Conservation (phyloP, 2,888 invertebrate species). For the Diabrotica balteata region DNA sequence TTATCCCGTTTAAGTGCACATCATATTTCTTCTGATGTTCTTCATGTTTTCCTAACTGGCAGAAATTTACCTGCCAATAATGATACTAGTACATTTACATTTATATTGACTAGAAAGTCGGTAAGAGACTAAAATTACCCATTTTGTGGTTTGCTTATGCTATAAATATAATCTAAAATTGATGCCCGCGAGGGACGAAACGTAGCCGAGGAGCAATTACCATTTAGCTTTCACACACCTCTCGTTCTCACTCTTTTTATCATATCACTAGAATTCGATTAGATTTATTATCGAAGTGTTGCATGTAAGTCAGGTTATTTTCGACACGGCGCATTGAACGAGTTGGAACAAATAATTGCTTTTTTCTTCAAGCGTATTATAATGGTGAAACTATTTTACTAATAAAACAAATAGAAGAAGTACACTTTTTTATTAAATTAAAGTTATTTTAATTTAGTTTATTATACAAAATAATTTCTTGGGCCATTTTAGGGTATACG, state of each 20-base stretch:
- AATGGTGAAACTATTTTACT: no score
- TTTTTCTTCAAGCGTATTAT: no score
- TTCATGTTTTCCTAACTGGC: conserved; percentile 23
- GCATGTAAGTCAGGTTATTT: neutral
- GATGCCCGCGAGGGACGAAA: conserved; percentile 26
- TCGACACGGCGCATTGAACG: no score
- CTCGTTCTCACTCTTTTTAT: conserved; percentile 17
- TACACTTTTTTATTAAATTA: no score
- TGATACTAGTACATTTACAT: conserved; percentile 33
- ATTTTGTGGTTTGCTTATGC: conserved; percentile 36
- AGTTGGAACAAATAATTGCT: no score
- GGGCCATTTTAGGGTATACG: no score
- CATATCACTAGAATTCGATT: conserved; percentile 23
- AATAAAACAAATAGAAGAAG: no score
- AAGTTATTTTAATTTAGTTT: no score
- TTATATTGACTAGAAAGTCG: conserved; percentile 39
- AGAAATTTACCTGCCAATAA: conserved; percentile 31
- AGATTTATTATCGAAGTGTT: conserved; percentile 25
- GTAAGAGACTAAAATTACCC: conserved; percentile 35
- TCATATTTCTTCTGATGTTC: conserved; percentile 5
- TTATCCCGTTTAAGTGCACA: no score
- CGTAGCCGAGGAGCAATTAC: conserved; percentile 26
- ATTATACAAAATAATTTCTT: no score
- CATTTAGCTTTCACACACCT: conserved; percentile 34
- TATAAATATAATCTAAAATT: conserved; percentile 39